Conservation (phyloP, 2,113 vertebrate genomes). For the Ictidomys tridecemlineatus region DNA sequence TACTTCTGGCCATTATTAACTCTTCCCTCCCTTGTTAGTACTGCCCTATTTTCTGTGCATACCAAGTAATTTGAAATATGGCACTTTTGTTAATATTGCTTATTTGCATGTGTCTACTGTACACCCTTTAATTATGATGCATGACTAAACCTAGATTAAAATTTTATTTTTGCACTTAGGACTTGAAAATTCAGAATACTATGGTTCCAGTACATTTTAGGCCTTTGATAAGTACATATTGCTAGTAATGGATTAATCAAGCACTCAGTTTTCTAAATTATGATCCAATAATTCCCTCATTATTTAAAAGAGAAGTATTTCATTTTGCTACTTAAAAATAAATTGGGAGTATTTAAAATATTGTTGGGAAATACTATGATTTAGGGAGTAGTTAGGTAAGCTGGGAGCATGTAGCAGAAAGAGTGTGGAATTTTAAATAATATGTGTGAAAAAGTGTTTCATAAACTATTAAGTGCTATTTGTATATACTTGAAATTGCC, state of each 20-base stretch:
- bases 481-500: background rate
- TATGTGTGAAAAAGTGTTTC: constrained; percentile 1
- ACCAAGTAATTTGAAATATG: background rate
- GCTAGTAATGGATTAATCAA: background rate
- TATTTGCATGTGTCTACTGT: background rate
- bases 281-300: background rate
- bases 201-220: background rate
- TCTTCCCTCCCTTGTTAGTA: background rate
- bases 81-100: background rate
- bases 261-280: background rate
- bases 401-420: background rate
- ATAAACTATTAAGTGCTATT: background rate
- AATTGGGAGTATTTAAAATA: background rate
- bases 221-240: background rate
- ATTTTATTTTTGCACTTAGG: background rate
- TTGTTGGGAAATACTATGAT: background rate
- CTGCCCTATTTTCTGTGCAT: background rate
- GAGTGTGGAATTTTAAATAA: background rate
- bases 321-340: constrained; percentile 36
- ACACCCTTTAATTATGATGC: background rate
- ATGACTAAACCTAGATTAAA: constrained; percentile 2
- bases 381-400: background rate
- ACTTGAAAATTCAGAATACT: background rate
- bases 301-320: background rate
- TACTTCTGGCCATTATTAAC: background rate